Conservation (phyloP, 2,888 invertebrate species). For the Marronus borbonicus region DNA sequence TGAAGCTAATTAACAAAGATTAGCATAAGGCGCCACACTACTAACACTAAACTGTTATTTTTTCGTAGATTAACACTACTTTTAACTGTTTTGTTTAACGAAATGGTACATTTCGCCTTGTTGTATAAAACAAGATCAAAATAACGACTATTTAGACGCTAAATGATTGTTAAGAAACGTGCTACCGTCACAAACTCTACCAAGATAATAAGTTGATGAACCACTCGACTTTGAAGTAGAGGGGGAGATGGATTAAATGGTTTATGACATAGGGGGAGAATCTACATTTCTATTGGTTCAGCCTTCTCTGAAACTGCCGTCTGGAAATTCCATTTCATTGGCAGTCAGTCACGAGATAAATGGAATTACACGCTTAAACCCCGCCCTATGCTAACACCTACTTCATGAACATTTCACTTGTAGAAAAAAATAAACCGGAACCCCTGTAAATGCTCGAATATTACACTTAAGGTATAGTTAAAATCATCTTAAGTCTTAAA, state of each 20-base stretch:
- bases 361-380: conserved; percentile 62
- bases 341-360: conserved; percentile 62
- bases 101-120: neutral
- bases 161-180: conserved; percentile 59
- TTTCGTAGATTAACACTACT: neutral
- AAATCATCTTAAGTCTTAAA: conserved; percentile 62
- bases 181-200: conserved; percentile 68
- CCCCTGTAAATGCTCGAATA: conserved; percentile 62
- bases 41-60: neutral
- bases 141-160: conserved; percentile 58
- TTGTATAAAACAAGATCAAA: conserved; percentile 54
- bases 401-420: conserved; percentile 52
- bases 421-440: conserved; percentile 57
- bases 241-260: conserved; percentile 61
- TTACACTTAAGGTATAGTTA: conserved; percentile 65
- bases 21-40: conserved; percentile 4
- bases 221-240: conserved; percentile 61
- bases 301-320: conserved; percentile 54
- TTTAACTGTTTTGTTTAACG: conserved; percentile 1
- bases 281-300: conserved; percentile 58
- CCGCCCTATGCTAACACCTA: conserved; percentile 65
- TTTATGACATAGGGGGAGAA: conserved; percentile 58
- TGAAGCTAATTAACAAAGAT: neutral
- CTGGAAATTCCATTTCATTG: conserved; percentile 60
- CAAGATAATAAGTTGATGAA: conserved; percentile 66